Evolutionary conservation across 2,113 vertebrate genomes (phyloP), one percentile per base, ranked within the genome.

Genomic region (Chaetodon trifascialis): DNA sequence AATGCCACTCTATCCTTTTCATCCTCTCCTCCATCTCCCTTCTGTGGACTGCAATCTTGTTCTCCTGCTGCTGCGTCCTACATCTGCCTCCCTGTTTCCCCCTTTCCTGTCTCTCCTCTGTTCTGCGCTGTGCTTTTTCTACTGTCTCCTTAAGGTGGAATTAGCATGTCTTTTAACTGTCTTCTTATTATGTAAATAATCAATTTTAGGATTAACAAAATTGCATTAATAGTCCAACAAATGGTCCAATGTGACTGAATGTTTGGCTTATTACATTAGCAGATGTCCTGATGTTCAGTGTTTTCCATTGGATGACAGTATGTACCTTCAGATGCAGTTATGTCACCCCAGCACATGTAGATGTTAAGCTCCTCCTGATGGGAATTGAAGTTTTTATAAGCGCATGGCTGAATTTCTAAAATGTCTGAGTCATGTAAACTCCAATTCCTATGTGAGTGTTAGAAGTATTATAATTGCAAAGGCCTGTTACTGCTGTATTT

Each of bases 1-100:
- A 81, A 92, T 87, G 73, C 79, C 81, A 91, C 85, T 85, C 64
- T 84, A 65, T 76, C 71, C 58, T 80, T 88, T 79, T 82, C 73
- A 74, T 81, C 75, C 67, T 85, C 54, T 79, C 59, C 81, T 83
- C 66, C 85, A 66, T 78, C 49, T 86, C 46, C 63, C 73, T 79
- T 74, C 84, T 87, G 60, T 87, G 65, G 64, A 64, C 49, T 86
- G 64, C 81, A 84, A 56, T 85, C 59, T 70, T 89, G 2, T 2
- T 83, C 25, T 82, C 34, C 86, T 92, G 1, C 10, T 30, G 73
- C 73, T 81, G 30, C 78, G 81, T 86, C 73, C 54, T 82, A 77
- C 85, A 69, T 77, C 83, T 78, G 56, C 51, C 55, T 81, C 25
- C 70, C 81, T 72, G 16, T 74, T 67, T 82, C 67, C 71, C 38